phyloP scores from a whole-genome alignment of 1,140 invertebrate genomes.

The Hyphantria cunea region DNA sequence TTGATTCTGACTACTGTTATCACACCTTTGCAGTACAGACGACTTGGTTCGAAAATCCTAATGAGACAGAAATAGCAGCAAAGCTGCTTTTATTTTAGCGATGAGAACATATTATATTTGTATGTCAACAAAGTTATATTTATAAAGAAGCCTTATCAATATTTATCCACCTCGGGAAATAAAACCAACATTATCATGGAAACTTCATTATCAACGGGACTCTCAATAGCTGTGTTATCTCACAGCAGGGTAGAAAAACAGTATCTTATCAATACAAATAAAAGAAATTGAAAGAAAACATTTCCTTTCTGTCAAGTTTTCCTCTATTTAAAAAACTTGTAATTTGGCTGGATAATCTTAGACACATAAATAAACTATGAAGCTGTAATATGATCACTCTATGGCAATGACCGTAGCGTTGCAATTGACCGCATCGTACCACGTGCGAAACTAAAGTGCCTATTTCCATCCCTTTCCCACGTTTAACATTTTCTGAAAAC shows the following conservation, averaged over 20 bases:
- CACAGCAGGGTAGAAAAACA: neutral
- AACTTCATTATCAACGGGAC: neutral
- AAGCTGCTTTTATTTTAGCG: too few species aligned
- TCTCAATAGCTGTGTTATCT: neutral
- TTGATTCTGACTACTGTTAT: too few species aligned
- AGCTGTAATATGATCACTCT: conserved; percentile 43
- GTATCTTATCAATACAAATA: neutral
- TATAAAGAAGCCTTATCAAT: too few species aligned
- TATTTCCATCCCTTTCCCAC: conserved; percentile 48
- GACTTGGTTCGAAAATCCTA: too few species aligned
- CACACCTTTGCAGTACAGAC: too few species aligned
- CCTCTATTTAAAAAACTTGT: neutral
- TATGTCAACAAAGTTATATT: too few species aligned
- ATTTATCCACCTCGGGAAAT: neutral
- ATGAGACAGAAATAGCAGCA: too few species aligned
- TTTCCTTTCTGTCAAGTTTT: neutral
- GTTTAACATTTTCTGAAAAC: conserved; percentile 34
- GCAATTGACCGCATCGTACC: conserved; percentile 72
- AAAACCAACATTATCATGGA: neutral
- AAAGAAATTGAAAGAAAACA: neutral
- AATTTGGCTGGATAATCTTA: neutral
- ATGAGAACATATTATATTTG: too few species aligned
- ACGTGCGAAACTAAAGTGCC: conserved; percentile 62
- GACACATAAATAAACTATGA: conserved; percentile 21
- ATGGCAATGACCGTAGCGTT: conserved; percentile 74